Evolutionary conservation across 2,797 vertebrate genomes (phyloP).

Genomic region (Danio jaintianensis): DNA sequence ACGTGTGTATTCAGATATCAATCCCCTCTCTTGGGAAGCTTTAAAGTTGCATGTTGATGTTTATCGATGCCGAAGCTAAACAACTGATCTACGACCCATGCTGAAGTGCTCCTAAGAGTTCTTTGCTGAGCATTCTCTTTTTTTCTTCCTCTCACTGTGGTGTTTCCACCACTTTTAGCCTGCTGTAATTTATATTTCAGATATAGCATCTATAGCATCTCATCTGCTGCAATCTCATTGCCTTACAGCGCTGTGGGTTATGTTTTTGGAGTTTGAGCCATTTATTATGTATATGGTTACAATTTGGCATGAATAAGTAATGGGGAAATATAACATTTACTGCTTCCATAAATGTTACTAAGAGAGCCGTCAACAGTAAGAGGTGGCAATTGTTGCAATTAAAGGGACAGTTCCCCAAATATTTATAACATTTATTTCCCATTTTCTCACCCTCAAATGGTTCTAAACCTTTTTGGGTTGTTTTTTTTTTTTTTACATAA

Average conservation of each 20-base stretch:
- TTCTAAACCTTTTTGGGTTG: no score
- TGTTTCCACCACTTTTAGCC: slow-evolving; percentile 66
- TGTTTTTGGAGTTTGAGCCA: slow-evolving; percentile 11
- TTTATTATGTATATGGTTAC: slow-evolving; percentile 42
- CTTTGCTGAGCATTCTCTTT: slow-evolving; percentile 20
- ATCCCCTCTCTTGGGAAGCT: slow-evolving; percentile 27
- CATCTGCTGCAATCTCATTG: slow-evolving; percentile 34
- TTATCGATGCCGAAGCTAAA: slow-evolving; percentile 47
- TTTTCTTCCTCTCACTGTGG: slow-evolving; percentile 60
- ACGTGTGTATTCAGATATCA: slow-evolving; percentile 19
- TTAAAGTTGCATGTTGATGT: slow-evolving; percentile 50
- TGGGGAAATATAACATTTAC: slow-evolving; percentile 61
- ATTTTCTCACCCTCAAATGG: no score
- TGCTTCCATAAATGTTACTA: slow-evolving; percentile 62
- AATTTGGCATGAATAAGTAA: slow-evolving; percentile 58
- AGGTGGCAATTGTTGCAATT: neutral
- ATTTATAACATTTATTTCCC: no score
- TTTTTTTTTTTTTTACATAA: no score
- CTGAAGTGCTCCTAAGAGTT: slow-evolving; percentile 10
- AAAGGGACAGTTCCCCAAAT: no score
- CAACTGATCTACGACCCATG: neutral
- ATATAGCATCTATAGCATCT: slow-evolving; percentile 56
- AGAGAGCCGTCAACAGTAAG: slow-evolving; percentile 29
- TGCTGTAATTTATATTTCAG: slow-evolving; percentile 72
- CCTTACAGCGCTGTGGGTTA: neutral